Evolutionary conservation across 2,888 invertebrate genomes (phyloP).

Genomic region (Nemoura dubitans): DNA sequence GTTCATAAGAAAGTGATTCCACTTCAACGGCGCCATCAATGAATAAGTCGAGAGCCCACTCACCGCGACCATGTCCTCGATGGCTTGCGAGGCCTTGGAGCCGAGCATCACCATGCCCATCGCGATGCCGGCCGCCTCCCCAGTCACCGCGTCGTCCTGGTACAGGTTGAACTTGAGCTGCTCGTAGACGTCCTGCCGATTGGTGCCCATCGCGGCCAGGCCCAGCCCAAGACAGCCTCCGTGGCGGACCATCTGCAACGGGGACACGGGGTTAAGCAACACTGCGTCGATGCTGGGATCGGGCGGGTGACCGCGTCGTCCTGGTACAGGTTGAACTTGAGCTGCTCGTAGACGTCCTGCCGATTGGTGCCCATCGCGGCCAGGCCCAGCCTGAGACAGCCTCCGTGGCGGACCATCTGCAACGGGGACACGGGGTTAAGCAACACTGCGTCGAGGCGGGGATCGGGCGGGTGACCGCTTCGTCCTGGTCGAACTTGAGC

Average conservation of each 20-base stretch:
- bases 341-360: conserved; percentile 93
- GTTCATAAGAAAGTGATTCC: no score
- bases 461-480: conserved; percentile 99
- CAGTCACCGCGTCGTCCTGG: conserved; percentile 98
- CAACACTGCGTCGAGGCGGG: no score
- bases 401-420: conserved; percentile 94
- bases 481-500: conserved; percentile 95
- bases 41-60: conserved; percentile 57
- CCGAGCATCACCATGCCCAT: conserved; percentile 99
- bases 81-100: conserved; percentile 87
- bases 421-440: no score
- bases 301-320: no score
- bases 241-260: conserved; percentile 85
- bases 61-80: conserved; percentile 92
- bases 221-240: conserved; percentile 98
- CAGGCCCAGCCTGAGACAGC: conserved; percentile 94
- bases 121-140: conserved; percentile 98
- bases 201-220: conserved; percentile 97
- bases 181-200: conserved; percentile 93
- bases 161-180: conserved; percentile 96
- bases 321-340: conserved; percentile 66
- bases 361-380: conserved; percentile 98
- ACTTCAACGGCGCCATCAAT: no score
- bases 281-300: background rate
- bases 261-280: background rate